These are phyloP conservation scores for Brachyhypopomus occidentalis DNA, from an alignment of 2,113 vertebrate species.

Conservation along the genomic window DNA sequence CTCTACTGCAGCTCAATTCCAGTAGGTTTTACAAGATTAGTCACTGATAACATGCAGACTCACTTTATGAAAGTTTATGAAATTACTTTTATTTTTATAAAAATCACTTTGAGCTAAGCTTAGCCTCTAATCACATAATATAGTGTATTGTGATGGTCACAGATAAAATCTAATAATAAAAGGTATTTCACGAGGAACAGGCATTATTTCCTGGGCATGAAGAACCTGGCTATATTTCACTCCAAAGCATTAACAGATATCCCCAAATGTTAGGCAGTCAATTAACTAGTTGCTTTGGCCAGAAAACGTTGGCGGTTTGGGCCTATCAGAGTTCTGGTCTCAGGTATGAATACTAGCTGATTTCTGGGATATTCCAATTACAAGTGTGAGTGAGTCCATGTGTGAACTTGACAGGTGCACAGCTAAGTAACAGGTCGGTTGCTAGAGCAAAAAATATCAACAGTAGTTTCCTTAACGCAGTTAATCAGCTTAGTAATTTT, in stretches of 20 bases:
- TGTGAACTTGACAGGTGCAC: conserved; percentile 39
- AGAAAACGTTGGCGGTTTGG: background rate
- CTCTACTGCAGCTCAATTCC: too few relatives aligned
- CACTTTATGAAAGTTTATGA: too few relatives aligned
- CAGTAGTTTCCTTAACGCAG: conserved; percentile 5
- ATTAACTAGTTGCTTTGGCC: background rate
- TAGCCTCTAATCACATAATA: too few relatives aligned
- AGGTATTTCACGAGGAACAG: background rate
- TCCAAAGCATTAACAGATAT: background rate
- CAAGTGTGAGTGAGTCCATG: conserved; percentile 37
- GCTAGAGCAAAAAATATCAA: conserved; percentile 11
- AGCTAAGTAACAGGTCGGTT: conserved; percentile 23
- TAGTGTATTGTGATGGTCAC: too few relatives aligned
- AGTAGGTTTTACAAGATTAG: too few relatives aligned
- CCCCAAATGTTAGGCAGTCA: background rate
- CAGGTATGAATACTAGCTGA: background rate
- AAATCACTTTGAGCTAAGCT: too few relatives aligned
- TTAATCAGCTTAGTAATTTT: conserved; percentile 28
- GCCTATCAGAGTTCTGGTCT: background rate
- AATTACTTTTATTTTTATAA: too few relatives aligned
- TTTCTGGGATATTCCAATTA: conserved; percentile 33
- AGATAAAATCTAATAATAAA: background rate
- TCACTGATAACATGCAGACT: too few relatives aligned
- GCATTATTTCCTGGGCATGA: background rate
- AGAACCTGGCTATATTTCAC: background rate